A percentile compares a stretch with the other conserved stretches of the same genome.
Conservation (phyloP, 2,113 vertebrate genomes). For the Rhegmatorhina hoffmannsi region DNA sequence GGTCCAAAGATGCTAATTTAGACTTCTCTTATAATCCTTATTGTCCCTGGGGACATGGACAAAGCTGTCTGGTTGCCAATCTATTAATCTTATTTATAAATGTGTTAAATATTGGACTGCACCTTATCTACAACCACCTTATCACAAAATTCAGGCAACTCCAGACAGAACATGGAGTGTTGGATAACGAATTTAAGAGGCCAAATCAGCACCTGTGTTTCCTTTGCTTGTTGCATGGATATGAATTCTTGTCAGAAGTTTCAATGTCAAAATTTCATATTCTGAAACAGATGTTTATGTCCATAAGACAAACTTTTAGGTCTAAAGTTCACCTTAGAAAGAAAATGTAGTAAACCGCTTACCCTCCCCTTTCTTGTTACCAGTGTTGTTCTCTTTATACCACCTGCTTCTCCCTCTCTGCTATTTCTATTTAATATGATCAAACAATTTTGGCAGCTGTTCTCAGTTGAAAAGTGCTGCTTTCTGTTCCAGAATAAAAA, state of each 20-base stretch:
- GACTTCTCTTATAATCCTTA: slow-evolving; percentile 12
- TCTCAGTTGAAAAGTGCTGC: background rate
- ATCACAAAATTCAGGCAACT: slow-evolving; percentile 11
- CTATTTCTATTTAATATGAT: background rate
- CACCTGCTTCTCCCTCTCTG: background rate
- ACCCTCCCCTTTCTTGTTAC: background rate
- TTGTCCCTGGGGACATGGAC: background rate
- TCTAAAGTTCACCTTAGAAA: background rate
- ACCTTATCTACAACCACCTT: slow-evolving; percentile 38
- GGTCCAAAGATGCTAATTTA: background rate
- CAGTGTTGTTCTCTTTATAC: background rate
- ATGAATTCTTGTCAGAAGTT: background rate
- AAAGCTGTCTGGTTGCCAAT: slow-evolving; percentile 12
- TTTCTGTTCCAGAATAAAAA: background rate
- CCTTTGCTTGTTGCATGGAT: background rate
- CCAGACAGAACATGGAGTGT: background rate
- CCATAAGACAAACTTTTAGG: background rate
- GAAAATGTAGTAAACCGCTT: background rate
- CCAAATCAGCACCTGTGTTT: background rate
- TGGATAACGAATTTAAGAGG: background rate
- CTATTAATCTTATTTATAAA: slow-evolving; percentile 56
- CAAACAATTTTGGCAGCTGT: background rate
- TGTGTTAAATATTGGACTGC: slow-evolving; percentile 8
- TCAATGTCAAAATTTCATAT: background rate
- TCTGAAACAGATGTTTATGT: background rate